Percentiles rank a stretch among this genome's conserved stretches.
phyloP scores from a whole-genome alignment of 2,888 invertebrate species.

The Calephelis perditalis region DNA sequence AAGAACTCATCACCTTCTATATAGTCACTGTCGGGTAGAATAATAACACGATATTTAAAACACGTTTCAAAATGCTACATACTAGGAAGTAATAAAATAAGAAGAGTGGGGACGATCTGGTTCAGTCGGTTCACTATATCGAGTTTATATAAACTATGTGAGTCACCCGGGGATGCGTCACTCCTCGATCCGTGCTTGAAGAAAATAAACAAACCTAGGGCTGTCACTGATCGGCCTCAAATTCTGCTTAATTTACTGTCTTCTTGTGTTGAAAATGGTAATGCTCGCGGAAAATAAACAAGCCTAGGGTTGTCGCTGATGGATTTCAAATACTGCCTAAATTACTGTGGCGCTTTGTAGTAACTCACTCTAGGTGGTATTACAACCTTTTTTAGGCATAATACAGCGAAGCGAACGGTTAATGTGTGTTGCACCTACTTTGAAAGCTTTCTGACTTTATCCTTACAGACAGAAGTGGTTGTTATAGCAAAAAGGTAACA shows the following conservation, averaged over 20 bases:
- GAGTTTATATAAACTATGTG: constrained; percentile 43
- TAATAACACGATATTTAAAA: not conserved
- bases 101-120: constrained; percentile 3
- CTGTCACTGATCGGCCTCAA: constrained; percentile 22
- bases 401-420: no score
- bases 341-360: no score
- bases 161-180: constrained; percentile 63
- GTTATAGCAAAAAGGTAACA: no score
- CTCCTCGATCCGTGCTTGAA: constrained; percentile 30
- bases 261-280: not conserved
- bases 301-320: constrained; percentile 35
- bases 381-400: no score
- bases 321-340: not conserved
- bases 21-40: no score
- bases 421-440: no score
- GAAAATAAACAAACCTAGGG: constrained; percentile 48
- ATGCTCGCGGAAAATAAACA: constrained; percentile 46
- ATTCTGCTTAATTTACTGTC: not conserved
- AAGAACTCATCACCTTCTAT: no score
- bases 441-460: no score
- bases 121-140: constrained; percentile 20
- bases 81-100: constrained; percentile 12
- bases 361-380: no score
- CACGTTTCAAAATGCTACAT: not conserved
- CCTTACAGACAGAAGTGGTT: no score